phyloP scores from a whole-genome alignment of 2,797 vertebrate genomes.

The Ispidina picta region DNA sequence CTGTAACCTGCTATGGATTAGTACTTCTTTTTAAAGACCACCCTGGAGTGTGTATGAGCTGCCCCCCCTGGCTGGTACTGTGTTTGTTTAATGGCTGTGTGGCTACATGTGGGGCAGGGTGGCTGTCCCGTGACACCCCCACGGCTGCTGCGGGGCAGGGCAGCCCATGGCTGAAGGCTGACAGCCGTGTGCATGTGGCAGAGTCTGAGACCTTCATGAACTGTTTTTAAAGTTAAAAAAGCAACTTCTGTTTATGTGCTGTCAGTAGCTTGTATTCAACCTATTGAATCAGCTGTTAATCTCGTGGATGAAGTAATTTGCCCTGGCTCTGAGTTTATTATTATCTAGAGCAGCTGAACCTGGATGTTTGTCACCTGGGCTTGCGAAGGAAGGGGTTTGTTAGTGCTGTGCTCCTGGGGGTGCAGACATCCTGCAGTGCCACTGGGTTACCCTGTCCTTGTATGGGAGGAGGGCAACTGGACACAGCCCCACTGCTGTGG shows the following conservation, averaged over 20 bases:
- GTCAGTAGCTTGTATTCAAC: constrained; percentile 59
- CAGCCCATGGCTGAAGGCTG: constrained; percentile 17
- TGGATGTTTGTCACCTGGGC: neutral
- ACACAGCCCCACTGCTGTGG: neutral
- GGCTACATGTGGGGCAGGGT: neutral
- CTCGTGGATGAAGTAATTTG: constrained; percentile 20
- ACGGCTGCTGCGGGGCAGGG: constrained; percentile 13
- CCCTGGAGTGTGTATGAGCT: neutral
- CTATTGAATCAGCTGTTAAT: constrained; percentile 43
- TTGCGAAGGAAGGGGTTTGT: neutral
- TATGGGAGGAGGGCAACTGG: neutral
- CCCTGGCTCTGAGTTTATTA: constrained; percentile 5
- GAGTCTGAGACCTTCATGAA: neutral
- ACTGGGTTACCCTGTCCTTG: neutral
- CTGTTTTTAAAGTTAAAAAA: neutral
- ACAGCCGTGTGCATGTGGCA: constrained; percentile 53
- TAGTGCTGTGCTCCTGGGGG: neutral
- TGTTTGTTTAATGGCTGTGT: neutral
- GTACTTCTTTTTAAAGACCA: neutral
- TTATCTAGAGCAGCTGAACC: constrained; percentile 20
- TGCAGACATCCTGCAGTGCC: fast-evolving
- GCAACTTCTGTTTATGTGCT: constrained; percentile 51
- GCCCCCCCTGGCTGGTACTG: neutral
- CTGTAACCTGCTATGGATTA: constrained; percentile 43
- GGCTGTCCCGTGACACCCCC: constrained; percentile 38